phyloP scores from a whole-genome alignment of 2,113 vertebrate genomes.

The Athene cunicularia region DNA sequence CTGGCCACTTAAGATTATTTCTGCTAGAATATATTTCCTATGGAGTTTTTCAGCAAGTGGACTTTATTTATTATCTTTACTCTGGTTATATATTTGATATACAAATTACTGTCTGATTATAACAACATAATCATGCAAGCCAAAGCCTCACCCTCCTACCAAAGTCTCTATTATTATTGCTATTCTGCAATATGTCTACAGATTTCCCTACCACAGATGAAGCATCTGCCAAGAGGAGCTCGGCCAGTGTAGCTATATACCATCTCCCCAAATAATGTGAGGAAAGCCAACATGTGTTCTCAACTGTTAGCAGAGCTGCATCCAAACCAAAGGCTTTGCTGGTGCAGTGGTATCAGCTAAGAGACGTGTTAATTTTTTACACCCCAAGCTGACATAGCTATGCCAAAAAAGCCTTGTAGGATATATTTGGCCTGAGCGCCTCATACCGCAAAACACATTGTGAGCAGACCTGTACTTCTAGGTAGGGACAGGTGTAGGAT shows the following conservation, averaged over 20 bases:
- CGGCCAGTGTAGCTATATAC: background rate
- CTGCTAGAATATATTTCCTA: background rate
- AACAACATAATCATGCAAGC: background rate
- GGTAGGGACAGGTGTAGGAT: background rate
- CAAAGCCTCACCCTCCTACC: background rate
- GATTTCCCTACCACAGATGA: background rate
- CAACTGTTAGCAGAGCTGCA: constrained; percentile 1
- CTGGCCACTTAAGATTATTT: background rate
- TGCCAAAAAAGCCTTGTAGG: background rate
- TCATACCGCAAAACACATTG: background rate
- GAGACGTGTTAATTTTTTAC: background rate
- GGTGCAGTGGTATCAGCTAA: background rate
- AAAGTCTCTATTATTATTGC: constrained; percentile 1
- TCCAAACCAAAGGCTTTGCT: constrained; percentile 8
- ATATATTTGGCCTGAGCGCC: background rate
- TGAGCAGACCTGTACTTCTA: background rate
- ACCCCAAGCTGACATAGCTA: background rate
- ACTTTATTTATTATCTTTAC: background rate
- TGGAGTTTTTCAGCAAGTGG: background rate
- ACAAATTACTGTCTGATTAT: background rate
- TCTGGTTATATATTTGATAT: background rate
- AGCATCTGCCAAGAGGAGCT: constrained; percentile 35
- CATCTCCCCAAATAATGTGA: background rate
- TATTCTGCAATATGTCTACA: constrained; percentile 26
- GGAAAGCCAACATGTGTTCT: constrained; percentile 10